phyloP scores from a whole-genome alignment of 2,113 vertebrate genomes.

The Bos javanicus region DNA sequence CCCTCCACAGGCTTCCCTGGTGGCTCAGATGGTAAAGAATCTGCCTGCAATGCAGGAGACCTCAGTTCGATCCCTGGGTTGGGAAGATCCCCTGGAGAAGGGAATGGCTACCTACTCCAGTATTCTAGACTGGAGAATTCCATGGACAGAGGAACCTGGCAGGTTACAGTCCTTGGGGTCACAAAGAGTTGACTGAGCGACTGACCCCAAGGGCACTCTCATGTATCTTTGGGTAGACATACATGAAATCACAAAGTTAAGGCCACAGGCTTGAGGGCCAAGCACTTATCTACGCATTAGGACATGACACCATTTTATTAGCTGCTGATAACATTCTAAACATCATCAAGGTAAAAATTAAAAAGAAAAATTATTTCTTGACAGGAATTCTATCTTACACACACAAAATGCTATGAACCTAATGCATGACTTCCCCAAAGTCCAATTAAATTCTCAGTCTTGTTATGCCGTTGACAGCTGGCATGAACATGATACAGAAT shows the following conservation, averaged over 20 bases:
- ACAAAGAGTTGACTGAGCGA: background rate
- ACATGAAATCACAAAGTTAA: background rate
- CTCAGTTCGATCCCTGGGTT: background rate
- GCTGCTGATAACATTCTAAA: background rate
- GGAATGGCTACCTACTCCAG: background rate
- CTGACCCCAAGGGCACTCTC: background rate
- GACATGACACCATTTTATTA: background rate
- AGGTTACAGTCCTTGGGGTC: background rate
- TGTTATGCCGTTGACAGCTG: background rate
- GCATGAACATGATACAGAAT: background rate
- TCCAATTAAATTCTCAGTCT: background rate
- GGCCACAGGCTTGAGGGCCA: background rate
- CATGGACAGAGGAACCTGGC: background rate
- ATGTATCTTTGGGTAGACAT: background rate
- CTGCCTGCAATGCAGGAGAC: background rate
- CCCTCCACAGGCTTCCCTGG: background rate
- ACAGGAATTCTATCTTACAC: background rate
- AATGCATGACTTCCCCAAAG: background rate
- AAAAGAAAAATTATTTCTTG: background rate
- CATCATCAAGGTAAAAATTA: background rate
- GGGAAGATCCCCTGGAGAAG: background rate
- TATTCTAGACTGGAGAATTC: background rate
- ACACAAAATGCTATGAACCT: background rate
- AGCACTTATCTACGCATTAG: background rate
- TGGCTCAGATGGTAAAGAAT: background rate